Conservation (phyloP, 2,113 vertebrate species). For the Nerophis lumbriciformis region DNA sequence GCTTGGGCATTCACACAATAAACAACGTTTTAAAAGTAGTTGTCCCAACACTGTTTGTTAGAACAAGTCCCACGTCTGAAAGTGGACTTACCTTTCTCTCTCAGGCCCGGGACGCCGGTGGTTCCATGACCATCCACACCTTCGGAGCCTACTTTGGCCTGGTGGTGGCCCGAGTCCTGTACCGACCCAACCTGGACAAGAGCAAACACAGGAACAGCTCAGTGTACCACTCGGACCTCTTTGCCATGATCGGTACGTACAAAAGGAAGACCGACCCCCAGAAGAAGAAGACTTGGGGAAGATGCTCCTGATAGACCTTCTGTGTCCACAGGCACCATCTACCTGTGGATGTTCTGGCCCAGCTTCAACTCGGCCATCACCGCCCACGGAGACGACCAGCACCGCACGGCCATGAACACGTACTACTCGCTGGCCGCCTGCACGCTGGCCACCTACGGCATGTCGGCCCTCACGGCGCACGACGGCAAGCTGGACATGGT, state of each 20-base stretch:
- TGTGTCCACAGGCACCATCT: constrained; percentile 78
- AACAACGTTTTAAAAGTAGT: too few relatives aligned
- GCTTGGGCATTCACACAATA: too few relatives aligned
- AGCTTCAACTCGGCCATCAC: constrained; percentile 83
- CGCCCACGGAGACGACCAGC: constrained; percentile 63
- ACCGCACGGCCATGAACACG: constrained; percentile 82
- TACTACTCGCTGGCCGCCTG: constrained; percentile 85
- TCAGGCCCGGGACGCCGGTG: constrained; percentile 83
- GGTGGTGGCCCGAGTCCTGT: constrained; percentile 77
- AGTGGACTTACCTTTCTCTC: background rate
- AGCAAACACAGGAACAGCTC: constrained; percentile 70
- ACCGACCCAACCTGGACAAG: constrained; percentile 67
- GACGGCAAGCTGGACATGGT: constrained; percentile 82
- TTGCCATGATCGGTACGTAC: constrained; percentile 82
- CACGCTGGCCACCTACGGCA: constrained; percentile 75
- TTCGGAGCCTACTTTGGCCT: constrained; percentile 92
- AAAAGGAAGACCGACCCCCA: constrained; percentile 6
- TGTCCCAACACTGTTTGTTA: too few relatives aligned
- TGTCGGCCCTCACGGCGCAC: constrained; percentile 69
- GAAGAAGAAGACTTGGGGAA: too few relatives aligned
- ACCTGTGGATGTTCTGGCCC: constrained; percentile 96
- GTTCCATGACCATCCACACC: constrained; percentile 89
- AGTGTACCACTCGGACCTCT: constrained; percentile 77
- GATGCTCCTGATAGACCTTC: too few relatives aligned
- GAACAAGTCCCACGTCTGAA: background rate